Conservation (phyloP, 1,140 invertebrate species). For the Pachyrhynchus sulphureomaculatus region DNA sequence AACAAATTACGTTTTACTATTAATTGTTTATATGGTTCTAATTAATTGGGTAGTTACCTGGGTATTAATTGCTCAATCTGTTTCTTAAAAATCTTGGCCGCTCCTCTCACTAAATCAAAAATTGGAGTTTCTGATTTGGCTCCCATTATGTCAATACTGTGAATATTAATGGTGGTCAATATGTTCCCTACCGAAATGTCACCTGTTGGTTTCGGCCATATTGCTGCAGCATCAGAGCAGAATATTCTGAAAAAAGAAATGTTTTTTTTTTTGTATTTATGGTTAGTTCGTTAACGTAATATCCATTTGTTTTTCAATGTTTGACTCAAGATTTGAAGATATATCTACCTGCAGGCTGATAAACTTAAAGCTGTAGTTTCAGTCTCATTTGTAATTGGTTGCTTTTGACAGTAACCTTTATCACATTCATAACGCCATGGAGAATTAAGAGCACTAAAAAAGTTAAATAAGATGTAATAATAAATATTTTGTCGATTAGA, state of each 20-base stretch:
- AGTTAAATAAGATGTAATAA: too few relatives aligned
- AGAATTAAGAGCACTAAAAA: conserved; percentile 32
- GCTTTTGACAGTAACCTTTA: conserved; percentile 57
- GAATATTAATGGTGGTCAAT: conserved; percentile 62
- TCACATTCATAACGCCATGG: conserved; percentile 61
- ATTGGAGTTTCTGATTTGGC: conserved; percentile 48
- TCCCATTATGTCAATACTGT: conserved; percentile 56
- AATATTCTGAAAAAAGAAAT: conserved; percentile 50
- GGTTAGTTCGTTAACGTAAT: not conserved
- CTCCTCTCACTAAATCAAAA: conserved; percentile 52
- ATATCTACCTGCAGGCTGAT: conserved; percentile 58
- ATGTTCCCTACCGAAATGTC: conserved; percentile 59
- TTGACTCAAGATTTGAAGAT: too few relatives aligned
- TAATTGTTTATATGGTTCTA: too few relatives aligned
- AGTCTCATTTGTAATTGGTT: conserved; percentile 52
- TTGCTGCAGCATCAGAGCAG: conserved; percentile 58
- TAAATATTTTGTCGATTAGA: too few relatives aligned
- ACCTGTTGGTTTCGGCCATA: conserved; percentile 75
- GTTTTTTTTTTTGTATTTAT: too few relatives aligned
- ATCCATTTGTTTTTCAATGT: too few relatives aligned
- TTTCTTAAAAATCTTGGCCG: conserved; percentile 43
- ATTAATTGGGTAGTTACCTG: conserved; percentile 23
- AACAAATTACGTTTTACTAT: too few relatives aligned
- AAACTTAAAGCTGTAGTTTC: conserved; percentile 57
- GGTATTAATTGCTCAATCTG: conserved; percentile 49